Conservation (phyloP, 2,797 vertebrate species). For the Anabacerthia variegaticeps region DNA sequence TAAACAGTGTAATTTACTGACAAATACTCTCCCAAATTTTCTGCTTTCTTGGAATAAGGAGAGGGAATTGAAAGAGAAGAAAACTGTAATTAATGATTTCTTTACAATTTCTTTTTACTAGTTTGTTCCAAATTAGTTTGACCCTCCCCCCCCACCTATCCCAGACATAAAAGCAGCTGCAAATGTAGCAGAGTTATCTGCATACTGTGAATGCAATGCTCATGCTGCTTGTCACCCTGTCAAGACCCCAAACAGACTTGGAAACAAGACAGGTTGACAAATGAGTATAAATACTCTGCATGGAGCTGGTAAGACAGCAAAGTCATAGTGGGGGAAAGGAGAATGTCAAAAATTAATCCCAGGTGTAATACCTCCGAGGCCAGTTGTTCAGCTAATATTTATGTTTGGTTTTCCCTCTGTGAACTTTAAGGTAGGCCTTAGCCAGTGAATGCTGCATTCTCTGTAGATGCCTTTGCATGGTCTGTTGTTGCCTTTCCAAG, state of each 20-base stretch:
- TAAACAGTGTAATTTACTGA: not conserved
- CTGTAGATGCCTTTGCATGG: slow-evolving; percentile 30
- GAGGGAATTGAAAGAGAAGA: not conserved
- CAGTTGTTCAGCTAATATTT: not conserved
- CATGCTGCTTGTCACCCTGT: not conserved
- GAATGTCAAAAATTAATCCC: slow-evolving; percentile 28
- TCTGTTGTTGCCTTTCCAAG: slow-evolving; percentile 53
- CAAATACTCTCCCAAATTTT: not conserved
- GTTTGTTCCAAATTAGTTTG: not conserved
- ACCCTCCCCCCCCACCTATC: not conserved
- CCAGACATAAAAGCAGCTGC: not conserved
- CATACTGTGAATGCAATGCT: not conserved
- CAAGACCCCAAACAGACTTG: not conserved
- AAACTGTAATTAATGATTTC: not conserved
- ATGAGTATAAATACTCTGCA: not conserved
- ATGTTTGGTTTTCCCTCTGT: not conserved
- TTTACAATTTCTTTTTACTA: not conserved
- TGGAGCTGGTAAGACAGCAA: not conserved
- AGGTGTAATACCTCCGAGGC: not conserved
- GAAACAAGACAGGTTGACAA: not conserved
- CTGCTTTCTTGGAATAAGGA: not conserved
- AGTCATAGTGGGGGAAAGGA: not conserved
- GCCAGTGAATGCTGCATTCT: slow-evolving; percentile 51
- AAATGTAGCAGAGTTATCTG: not conserved
- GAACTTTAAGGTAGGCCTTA: slow-evolving; percentile 31